Percentiles rank a stretch among this genome's conserved stretches.
phyloP scores from a whole-genome alignment of 2,888 invertebrate genomes.

The Cantharis nigra region DNA sequence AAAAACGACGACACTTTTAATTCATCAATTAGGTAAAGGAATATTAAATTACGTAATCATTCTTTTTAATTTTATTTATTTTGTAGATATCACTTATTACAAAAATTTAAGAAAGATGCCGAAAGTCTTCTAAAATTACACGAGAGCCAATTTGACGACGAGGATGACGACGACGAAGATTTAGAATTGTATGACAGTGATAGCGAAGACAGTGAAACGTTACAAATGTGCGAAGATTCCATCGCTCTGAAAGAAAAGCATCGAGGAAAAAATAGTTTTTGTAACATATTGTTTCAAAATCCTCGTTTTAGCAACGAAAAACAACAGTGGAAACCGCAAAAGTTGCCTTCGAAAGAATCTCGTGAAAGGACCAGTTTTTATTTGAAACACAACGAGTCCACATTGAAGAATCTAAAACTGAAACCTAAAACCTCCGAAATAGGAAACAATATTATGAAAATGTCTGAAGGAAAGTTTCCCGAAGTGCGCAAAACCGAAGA shows the following conservation, averaged over 20 bases:
- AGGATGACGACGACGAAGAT: slow-evolving; percentile 23
- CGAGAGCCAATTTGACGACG: slow-evolving; percentile 19
- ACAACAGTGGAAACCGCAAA: slow-evolving; percentile 1
- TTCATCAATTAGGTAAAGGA: slow-evolving; percentile 3
- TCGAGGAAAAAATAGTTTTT: slow-evolving; percentile 40
- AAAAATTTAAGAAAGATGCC: slow-evolving; percentile 21
- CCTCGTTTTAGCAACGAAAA: slow-evolving; percentile 11
- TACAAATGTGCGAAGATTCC: slow-evolving; percentile 42
- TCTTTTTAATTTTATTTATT: background rate
- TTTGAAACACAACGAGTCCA: slow-evolving; percentile 4
- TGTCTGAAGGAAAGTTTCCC: slow-evolving; percentile 20
- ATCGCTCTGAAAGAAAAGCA: slow-evolving; percentile 53
- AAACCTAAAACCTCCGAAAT: slow-evolving; percentile 13
- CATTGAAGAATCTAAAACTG: slow-evolving; percentile 6
- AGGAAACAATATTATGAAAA: background rate
- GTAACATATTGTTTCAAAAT: slow-evolving; percentile 23
- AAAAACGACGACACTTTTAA: slow-evolving; percentile 1
- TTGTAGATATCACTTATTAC: slow-evolving; percentile 13
- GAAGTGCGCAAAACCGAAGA: slow-evolving; percentile 15
- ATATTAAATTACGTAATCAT: background rate
- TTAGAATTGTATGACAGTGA: slow-evolving; percentile 39
- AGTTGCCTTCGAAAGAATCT: slow-evolving; percentile 10
- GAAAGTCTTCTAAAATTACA: slow-evolving; percentile 18
- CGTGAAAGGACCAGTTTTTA: slow-evolving; percentile 9
- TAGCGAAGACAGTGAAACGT: slow-evolving; percentile 33